Evolutionary conservation across 2,888 invertebrate species (phyloP).

Genomic region (Phymatocera aterrima): DNA sequence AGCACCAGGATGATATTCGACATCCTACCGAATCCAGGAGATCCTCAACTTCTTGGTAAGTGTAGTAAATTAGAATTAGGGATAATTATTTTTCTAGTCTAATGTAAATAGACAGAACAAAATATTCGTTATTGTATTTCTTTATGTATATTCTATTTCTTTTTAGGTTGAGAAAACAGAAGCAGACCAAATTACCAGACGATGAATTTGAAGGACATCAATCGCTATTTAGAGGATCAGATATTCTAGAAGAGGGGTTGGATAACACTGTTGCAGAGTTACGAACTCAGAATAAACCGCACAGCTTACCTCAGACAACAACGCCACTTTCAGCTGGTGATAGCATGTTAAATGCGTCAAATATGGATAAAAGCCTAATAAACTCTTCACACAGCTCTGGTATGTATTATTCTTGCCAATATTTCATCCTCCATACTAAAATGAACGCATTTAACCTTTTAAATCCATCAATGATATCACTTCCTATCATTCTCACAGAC

Average conservation of each 20-base stretch:
- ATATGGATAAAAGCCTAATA: constrained; percentile 20
- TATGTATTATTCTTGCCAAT: neutral
- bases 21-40: constrained; percentile 54
- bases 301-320: constrained; percentile 32
- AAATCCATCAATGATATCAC: neutral
- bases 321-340: constrained; percentile 18
- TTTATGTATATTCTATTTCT: constrained; percentile 43
- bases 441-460: neutral
- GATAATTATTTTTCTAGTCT: neutral
- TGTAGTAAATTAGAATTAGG: neutral
- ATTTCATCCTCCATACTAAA: neutral
- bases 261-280: constrained; percentile 70
- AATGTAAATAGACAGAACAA: no score
- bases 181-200: constrained; percentile 55
- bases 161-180: constrained; percentile 62
- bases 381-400: constrained; percentile 40
- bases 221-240: constrained; percentile 55
- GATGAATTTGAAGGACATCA: constrained; percentile 61
- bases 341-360: neutral
- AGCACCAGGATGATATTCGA: constrained; percentile 57
- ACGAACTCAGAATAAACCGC: constrained; percentile 56
- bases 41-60: constrained; percentile 61
- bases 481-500: constrained; percentile 52
- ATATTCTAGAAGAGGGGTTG: constrained; percentile 59
- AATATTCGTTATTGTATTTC: neutral